Conservation (phyloP, 2,888 invertebrate genomes). For the Lamellibrachia satsuma region DNA sequence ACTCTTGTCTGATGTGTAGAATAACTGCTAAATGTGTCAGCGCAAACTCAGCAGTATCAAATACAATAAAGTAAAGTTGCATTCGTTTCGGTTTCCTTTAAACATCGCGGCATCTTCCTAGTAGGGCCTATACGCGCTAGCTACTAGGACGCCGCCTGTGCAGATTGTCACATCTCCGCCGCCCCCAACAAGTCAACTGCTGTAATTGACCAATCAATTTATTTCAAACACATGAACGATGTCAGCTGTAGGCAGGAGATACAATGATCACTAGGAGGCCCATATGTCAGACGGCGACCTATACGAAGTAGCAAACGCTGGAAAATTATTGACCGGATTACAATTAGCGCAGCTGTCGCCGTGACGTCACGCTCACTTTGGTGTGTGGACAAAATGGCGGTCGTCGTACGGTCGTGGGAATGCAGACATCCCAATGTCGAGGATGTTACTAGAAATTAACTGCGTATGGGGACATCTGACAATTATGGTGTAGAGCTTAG, state of each 20-base stretch:
- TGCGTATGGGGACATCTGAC: background rate
- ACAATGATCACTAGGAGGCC: background rate
- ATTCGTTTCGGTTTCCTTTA: too few species aligned
- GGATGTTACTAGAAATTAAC: slow-evolving; percentile 10
- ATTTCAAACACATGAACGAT: background rate
- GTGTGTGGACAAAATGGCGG: slow-evolving; percentile 11
- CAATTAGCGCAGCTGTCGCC: slow-evolving; percentile 13
- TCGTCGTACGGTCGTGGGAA: background rate
- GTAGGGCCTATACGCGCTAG: background rate
- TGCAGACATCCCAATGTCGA: background rate
- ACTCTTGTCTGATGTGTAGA: too few species aligned
- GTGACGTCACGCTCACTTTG: slow-evolving; percentile 4
- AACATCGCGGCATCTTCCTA: background rate
- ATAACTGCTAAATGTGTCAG: too few species aligned
- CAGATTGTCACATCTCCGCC: background rate
- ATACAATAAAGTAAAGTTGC: too few species aligned
- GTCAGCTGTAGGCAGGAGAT: background rate
- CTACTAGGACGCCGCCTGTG: background rate
- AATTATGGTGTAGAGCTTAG: background rate
- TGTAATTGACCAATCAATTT: slow-evolving; percentile 13
- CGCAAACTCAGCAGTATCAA: too few species aligned
- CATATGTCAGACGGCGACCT: background rate
- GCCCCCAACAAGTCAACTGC: background rate
- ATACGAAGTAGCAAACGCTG: background rate
- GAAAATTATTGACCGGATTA: slow-evolving; percentile 13